Percentiles rank a stretch among this genome's conserved stretches.
phyloP scores from a whole-genome alignment of 2,888 invertebrate genomes.

The Anticlea derivata region DNA sequence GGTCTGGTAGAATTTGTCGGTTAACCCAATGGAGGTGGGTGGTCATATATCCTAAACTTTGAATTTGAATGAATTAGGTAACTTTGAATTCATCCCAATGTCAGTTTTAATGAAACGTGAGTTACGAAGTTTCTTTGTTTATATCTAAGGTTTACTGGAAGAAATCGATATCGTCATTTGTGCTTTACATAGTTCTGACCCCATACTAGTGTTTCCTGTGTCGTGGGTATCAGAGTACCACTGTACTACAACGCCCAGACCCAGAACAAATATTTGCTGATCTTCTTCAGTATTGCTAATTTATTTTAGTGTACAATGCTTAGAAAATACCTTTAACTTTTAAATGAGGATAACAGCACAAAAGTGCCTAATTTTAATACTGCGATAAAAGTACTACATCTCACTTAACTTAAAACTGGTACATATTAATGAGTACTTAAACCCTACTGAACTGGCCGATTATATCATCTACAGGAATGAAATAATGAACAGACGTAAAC shows the following conservation, averaged over 20 bases:
- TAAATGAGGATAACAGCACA: constrained; percentile 8
- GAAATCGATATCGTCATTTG: no score
- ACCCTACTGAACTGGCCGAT: constrained; percentile 17
- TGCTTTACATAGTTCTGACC: no score
- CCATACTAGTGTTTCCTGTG: no score
- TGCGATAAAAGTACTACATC: constrained; percentile 29
- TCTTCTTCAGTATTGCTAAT: no score
- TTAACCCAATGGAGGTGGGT: constrained; percentile 46
- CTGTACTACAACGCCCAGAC: no score
- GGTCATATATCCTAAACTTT: constrained; percentile 73
- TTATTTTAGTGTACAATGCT: no score
- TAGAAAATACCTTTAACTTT: constrained; percentile 7
- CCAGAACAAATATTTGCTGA: no score
- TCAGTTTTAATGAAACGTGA: constrained; percentile 70
- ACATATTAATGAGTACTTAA: constrained; percentile 34
- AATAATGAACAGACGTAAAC: constrained; percentile 14
- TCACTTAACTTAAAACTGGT: constrained; percentile 32
- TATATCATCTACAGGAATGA: constrained; percentile 14
- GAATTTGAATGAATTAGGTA: constrained; percentile 63
- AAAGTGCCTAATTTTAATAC: constrained; percentile 33
- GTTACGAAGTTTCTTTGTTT: constrained; percentile 53
- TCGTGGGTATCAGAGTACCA: no score
- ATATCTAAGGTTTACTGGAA: no score
- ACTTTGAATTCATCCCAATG: constrained; percentile 66
- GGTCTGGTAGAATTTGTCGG: constrained; percentile 47